These are phyloP conservation scores for Deroplatys truncata DNA, from an alignment of 2,888 invertebrate species.

Conservation along the genomic window DNA sequence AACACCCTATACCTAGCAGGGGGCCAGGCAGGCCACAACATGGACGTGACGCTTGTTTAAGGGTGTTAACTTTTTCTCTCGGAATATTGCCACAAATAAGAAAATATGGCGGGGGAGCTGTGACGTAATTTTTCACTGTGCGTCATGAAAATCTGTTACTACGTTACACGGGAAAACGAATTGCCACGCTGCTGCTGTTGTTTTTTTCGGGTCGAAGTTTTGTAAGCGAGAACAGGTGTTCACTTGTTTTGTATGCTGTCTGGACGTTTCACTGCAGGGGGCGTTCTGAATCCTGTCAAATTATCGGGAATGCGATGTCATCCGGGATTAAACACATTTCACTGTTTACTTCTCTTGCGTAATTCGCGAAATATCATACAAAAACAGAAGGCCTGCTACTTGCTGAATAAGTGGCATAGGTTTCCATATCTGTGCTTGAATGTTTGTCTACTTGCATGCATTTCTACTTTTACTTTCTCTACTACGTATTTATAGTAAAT, in stretches of 20 bases:
- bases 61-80: not conserved
- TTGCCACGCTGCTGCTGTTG: not conserved
- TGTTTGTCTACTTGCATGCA: too few relatives aligned
- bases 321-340: too few relatives aligned
- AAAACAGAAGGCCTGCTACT: too few relatives aligned
- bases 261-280: not conserved
- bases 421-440: too few relatives aligned
- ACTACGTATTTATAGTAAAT: too few relatives aligned
- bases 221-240: not conserved
- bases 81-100: not conserved
- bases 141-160: not conserved
- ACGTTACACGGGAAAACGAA: not conserved
- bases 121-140: not conserved
- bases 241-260: not conserved
- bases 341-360: too few relatives aligned
- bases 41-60: not conserved
- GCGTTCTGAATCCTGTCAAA: not conserved
- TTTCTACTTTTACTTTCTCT: too few relatives aligned
- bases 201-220: not conserved
- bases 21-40: not conserved
- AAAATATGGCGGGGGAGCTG: not conserved
- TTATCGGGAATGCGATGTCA: not conserved
- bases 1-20: not conserved
- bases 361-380: too few relatives aligned
- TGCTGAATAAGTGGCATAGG: too few relatives aligned